Conservation (phyloP, 2,888 invertebrate species). For the Nephrotoma flavescens region DNA sequence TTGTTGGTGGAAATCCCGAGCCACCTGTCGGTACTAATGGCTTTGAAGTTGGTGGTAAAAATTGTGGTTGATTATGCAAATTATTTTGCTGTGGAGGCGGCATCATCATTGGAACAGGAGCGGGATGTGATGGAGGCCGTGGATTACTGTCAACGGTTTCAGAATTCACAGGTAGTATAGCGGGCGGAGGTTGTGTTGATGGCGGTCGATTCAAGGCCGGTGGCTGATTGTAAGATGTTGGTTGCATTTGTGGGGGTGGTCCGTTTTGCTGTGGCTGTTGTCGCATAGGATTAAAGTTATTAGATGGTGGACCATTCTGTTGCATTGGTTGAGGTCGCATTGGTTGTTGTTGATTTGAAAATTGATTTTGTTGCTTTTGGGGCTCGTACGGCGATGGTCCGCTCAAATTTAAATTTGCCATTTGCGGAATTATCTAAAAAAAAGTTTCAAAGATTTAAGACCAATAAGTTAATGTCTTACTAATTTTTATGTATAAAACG, state of each 20-base stretch:
- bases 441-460: not conserved
- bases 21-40: not conserved
- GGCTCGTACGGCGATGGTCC: slow-evolving; percentile 3
- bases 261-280: slow-evolving; percentile 7
- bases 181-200: slow-evolving; percentile 8
- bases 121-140: slow-evolving; percentile 12
- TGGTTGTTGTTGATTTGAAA: not conserved
- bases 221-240: slow-evolving; percentile 10
- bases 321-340: not conserved
- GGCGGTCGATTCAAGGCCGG: slow-evolving; percentile 10
- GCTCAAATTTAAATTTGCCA: slow-evolving; percentile 10
- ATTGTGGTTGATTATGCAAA: not conserved
- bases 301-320: slow-evolving; percentile 10
- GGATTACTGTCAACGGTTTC: slow-evolving; percentile 10
- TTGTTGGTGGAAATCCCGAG: not conserved
- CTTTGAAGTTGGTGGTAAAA: not conserved
- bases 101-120: not conserved
- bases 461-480: not conserved
- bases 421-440: slow-evolving; percentile 8
- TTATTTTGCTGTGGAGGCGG: not conserved
- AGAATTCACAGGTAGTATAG: not conserved
- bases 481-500: not conserved
- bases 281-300: slow-evolving; percentile 2
- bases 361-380: not conserved
- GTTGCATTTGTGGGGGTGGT: slow-evolving; percentile 6